Evolutionary conservation across 2,113 vertebrate genomes (phyloP), one percentile per base, ranked within the genome.

Genomic region (Grammomys surdaster): DNA sequence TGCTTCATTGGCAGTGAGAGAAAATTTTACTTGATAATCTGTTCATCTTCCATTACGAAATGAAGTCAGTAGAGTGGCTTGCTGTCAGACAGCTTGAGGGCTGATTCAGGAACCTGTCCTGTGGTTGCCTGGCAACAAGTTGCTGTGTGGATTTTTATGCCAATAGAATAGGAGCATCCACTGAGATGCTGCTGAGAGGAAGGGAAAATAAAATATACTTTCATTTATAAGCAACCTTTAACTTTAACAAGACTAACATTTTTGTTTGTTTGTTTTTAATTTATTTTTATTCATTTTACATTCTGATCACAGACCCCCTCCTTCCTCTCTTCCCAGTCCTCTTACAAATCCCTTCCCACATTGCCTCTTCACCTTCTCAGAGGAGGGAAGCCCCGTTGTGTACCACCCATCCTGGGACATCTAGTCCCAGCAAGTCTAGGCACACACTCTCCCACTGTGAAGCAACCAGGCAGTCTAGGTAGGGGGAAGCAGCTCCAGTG

Each of bases 51-150:
- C 76, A 6, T 76, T 77, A 31, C 51, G 33, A 77, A 84, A 63
- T 70, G 7, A 91, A 31, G 12, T 10, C n/a, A 0, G 5, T 24
- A 17, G 10, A 17, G 14, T 19, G 54, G 28, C 28, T 7, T 46
- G 60, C 26, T 84, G 12, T 28, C 40, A 40, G n/a, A 9, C 19
- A 82, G 36, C 81, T 46, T 65, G 40, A 14, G 10, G 40, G 31
- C 1, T 58, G n/a, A 43, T 56, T 20, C 75, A 58, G 8, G 40
- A 16, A 90, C 56, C 40, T 2, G 1, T 11, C n/a, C 58, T 33
- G 20, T 73, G 43, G 86, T 81, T 81, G 86, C 89, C 46, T 84
- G 69, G 89, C 89, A 94, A 96, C 80, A 36, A 33, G 63, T 58
- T 16, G 7, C 14, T 63, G 33, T 58, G 46, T 20, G 9, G 48